phyloP scores from a whole-genome alignment of 37 sponge, comb jelly and placozoan species.

The Diacarnus erythraeanus region DNA sequence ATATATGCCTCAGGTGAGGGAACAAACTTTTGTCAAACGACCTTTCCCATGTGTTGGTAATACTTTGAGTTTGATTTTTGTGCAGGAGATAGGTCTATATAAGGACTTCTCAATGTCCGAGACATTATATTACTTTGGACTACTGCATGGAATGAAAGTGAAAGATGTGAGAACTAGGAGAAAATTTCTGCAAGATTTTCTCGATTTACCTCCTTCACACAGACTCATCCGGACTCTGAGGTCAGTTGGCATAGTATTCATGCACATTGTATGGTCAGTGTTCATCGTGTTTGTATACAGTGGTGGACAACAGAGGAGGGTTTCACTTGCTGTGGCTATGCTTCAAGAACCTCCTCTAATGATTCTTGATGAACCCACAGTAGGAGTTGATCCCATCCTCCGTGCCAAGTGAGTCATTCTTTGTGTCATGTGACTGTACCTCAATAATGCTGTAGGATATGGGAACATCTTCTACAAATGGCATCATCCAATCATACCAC shows the following conservation, averaged over 20 bases:
- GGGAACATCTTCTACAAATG: slow-evolving; percentile 75
- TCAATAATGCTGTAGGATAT: slow-evolving; percentile 49
- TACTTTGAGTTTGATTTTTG: too few species aligned
- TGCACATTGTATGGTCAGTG: too few species aligned
- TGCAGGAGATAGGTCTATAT: slow-evolving; percentile 76
- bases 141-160: slow-evolving; percentile 59
- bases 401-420: slow-evolving; percentile 57
- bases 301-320: slow-evolving; percentile 86
- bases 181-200: slow-evolving; percentile 58
- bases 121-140: slow-evolving; percentile 81
- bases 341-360: slow-evolving; percentile 80
- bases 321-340: slow-evolving; percentile 88
- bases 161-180: slow-evolving; percentile 44
- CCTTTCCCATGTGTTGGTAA: too few species aligned
- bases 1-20: slow-evolving; percentile 86
- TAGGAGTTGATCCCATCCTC: slow-evolving; percentile 85
- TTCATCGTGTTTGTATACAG: too few species aligned
- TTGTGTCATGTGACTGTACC: background rate
- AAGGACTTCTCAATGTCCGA: slow-evolving; percentile 74
- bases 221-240: slow-evolving; percentile 66
- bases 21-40: too few species aligned
- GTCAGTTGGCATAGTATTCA: too few species aligned
- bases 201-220: slow-evolving; percentile 60
- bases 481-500: slow-evolving; percentile 38
- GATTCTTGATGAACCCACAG: slow-evolving; percentile 88